Base-by-base conservation (phyloP, 2,888 invertebrate species). In the Chrysodeixis includens region DNA sequence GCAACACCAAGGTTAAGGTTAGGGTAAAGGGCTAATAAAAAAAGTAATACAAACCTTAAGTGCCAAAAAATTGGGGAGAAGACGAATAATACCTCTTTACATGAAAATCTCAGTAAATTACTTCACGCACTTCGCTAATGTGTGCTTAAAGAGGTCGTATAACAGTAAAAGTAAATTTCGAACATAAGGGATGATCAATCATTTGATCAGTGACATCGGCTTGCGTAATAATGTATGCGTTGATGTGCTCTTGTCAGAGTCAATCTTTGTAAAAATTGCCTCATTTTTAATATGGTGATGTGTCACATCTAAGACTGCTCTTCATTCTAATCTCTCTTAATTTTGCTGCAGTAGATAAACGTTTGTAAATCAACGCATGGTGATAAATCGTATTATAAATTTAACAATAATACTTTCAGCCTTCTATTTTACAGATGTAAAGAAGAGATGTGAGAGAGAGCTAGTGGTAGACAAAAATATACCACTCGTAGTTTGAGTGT, bases 151-250 rank as follows among this genome's bases (percentile, higher is more conserved):
- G 6, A 32, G n/a, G 18, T 32, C 7, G 6, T 35, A 10, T 46
- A 16, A 52, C 14, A 44, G 22, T 30, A 22, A 54, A 62, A 63
- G 46, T 69, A 58, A 64, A 66, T 62, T 75, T 46, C 8, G 18
- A 30, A 35, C 44, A 22, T 40, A 49, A 52, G 54, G 18, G 32
- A 30, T 63, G 49, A 74, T 78, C 61, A 74, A 74, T 78, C 78
- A 74, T 52, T 26, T 35, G 62, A 61, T 67, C 62, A 61, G 40
- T 54, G 52, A 60, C 32, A 49, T 44, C 44, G 4, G 20, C 44
- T 49, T 59, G 53, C 56, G 62, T 9, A 67, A 64, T 64, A 64
- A 64, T 66, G 46, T 51, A 71, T 49, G 14, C 8, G 26, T 46
- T 56, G 59, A 68, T 30, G 16, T 51, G 30, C 61, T 26, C 26